Conservation (phyloP, 2,888 invertebrate species). For the Monochamus alternatus region DNA sequence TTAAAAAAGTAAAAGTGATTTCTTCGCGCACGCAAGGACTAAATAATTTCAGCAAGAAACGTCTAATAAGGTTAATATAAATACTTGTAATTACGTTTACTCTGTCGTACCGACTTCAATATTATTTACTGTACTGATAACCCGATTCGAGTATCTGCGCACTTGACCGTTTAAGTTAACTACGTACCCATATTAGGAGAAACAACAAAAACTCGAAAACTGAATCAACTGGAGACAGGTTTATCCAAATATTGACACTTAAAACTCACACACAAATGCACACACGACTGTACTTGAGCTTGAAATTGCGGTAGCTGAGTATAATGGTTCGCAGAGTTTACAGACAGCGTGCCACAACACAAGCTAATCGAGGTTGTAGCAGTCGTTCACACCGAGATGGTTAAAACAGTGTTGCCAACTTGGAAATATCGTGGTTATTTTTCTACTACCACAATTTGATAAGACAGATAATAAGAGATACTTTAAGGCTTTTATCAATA, state of each 20-base stretch:
- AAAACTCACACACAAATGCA: slow-evolving; percentile 11
- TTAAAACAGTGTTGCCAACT: slow-evolving; percentile 33
- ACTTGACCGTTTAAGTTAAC: no score
- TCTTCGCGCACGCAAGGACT: no score
- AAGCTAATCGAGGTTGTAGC: slow-evolving; percentile 34
- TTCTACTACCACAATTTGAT: background rate
- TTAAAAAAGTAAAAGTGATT: background rate
- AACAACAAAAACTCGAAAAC: background rate
- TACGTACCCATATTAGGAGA: background rate
- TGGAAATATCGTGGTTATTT: slow-evolving; percentile 4
- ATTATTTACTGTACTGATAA: no score
- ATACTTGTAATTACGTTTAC: no score
- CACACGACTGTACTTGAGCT: slow-evolving; percentile 33
- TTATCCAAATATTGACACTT: slow-evolving; percentile 28
- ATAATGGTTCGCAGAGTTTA: slow-evolving; percentile 23
- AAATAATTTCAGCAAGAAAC: no score
- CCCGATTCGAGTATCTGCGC: no score
- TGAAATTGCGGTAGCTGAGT: slow-evolving; percentile 16
- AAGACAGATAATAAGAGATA: no score
- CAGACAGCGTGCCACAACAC: slow-evolving; percentile 36
- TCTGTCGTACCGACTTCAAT: no score
- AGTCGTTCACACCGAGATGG: slow-evolving; percentile 37
- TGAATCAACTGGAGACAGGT: background rate
- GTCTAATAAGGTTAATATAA: no score
- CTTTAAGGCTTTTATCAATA: no score